phyloP scores from a whole-genome alignment of 64 coral and sea anemone species.

The Stichodactyla helianthus region DNA sequence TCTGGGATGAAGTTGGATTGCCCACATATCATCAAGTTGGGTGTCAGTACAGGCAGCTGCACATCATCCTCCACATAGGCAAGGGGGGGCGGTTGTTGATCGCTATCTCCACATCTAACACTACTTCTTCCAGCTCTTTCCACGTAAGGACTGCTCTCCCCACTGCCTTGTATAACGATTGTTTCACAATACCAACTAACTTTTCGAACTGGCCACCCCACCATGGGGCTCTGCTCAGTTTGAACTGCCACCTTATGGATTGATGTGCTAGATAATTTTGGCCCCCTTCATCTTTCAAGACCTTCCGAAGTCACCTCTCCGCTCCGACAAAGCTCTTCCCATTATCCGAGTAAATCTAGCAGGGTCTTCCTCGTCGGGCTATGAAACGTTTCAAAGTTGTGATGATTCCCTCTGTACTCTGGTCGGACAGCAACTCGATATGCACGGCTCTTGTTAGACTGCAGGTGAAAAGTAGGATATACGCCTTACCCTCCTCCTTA shows the following conservation, averaged over 20 bases:
- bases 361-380: neutral
- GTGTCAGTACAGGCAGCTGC: conserved; percentile 5
- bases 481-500: conserved; percentile 6
- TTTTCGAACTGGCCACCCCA: conserved; percentile 29
- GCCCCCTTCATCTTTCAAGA: neutral
- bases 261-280: conserved; percentile 1
- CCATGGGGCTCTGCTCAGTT: conserved; percentile 25
- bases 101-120: neutral
- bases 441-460: conserved; percentile 24
- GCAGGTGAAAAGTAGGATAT: conserved; percentile 11
- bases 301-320: neutral
- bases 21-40: neutral
- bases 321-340: neutral
- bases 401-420: neutral
- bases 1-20: neutral
- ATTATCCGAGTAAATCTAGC: conserved; percentile 14
- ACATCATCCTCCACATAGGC: conserved; percentile 10
- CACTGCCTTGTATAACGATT: conserved; percentile 9
- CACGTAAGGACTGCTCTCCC: neutral
- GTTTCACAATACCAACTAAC: conserved; percentile 17
- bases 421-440: conserved; percentile 4
- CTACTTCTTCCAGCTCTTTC: conserved; percentile 15
- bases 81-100: conserved; percentile 20
- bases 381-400: neutral
- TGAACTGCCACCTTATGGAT: conserved; percentile 13